These are phyloP conservation scores for Vultur gryphus DNA, from an alignment of 2,797 vertebrate species.

Conservation along the genomic window DNA sequence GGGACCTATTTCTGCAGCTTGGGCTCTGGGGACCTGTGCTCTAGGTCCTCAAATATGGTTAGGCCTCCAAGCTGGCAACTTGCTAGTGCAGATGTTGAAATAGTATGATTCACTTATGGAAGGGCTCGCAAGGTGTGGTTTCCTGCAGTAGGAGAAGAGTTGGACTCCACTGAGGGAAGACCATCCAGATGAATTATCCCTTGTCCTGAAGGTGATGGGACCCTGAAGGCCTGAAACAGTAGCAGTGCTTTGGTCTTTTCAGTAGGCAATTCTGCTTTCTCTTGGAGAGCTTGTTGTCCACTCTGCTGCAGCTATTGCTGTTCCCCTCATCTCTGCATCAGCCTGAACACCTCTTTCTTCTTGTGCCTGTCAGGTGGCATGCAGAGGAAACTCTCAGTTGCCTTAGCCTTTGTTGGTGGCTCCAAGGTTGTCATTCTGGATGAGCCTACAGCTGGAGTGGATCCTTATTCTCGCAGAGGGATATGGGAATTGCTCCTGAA, in stretches of 20 bases:
- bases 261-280: neutral
- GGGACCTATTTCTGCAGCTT: neutral
- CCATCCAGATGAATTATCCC: neutral
- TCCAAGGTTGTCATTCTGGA: slow-evolving; percentile 98
- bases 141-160: neutral
- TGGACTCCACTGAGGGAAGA: neutral
- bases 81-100: neutral
- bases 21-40: neutral
- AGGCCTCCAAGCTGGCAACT: neutral
- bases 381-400: slow-evolving; percentile 97
- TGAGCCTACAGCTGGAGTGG: slow-evolving; percentile 96
- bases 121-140: neutral
- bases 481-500: slow-evolving; percentile 98
- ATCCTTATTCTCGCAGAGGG: slow-evolving; percentile 94
- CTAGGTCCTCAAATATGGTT: neutral
- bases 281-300: neutral
- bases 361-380: slow-evolving; percentile 84
- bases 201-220: neutral
- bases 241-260: neutral
- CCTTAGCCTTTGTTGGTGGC: slow-evolving; percentile 95
- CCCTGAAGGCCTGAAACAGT: neutral
- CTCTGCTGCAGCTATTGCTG: neutral
- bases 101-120: neutral
- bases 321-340: neutral
- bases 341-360: neutral